These are phyloP conservation scores for Stenodema calcarata DNA, from an alignment of 2,888 invertebrate species.

Conservation along the genomic window DNA sequence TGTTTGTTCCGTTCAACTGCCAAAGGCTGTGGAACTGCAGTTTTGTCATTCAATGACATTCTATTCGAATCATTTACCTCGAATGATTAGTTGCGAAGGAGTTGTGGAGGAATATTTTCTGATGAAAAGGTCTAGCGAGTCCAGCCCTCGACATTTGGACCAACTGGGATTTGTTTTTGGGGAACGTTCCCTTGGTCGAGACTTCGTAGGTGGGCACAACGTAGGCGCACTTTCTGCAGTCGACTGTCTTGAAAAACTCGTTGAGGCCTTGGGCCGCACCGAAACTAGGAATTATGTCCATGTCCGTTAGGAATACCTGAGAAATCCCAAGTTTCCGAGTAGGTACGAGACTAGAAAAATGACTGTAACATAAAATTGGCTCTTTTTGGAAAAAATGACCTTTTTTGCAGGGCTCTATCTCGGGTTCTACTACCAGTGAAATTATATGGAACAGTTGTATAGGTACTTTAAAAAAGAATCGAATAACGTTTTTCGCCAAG, in stretches of 20 bases:
- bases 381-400: no score
- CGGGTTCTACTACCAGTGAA: no score
- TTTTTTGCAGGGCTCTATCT: no score
- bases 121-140: constrained; percentile 86
- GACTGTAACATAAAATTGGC: no score
- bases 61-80: no score
- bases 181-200: constrained; percentile 78
- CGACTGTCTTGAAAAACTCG: constrained; percentile 66
- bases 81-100: constrained; percentile 91
- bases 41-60: no score
- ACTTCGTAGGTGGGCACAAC: constrained; percentile 91
- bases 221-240: constrained; percentile 75
- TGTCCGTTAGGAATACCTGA: constrained; percentile 80
- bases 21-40: no score
- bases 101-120: constrained; percentile 90
- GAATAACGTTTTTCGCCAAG: no score
- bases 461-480: no score
- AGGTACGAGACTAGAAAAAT: no score
- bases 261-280: constrained; percentile 74
- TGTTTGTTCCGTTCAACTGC: no score
- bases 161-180: constrained; percentile 79
- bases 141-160: constrained; percentile 78
- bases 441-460: no score
- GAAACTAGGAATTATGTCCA: constrained; percentile 84
- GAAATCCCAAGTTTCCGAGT: background rate